phyloP scores from a whole-genome alignment of 2,797 vertebrate species.

The Schizopygopsis pylzovi region DNA sequence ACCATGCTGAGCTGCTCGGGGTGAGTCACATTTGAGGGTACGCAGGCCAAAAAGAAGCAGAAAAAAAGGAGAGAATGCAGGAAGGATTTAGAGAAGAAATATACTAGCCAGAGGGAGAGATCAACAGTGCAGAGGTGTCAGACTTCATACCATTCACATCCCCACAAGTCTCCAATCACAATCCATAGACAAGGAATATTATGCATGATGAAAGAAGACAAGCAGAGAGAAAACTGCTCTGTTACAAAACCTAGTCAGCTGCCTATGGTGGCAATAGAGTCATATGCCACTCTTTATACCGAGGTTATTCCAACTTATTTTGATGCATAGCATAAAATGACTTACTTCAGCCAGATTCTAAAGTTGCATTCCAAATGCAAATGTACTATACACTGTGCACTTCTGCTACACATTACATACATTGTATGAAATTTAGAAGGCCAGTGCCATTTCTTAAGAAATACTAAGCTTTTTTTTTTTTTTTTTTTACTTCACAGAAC shows the following conservation, averaged over 20 bases:
- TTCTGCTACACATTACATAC: not conserved
- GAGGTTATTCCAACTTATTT: not conserved
- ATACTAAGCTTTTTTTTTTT: not conserved
- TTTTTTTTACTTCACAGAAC: not conserved
- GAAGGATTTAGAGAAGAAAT: slow-evolving; percentile 64
- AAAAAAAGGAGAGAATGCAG: slow-evolving; percentile 59
- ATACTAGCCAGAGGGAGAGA: slow-evolving; percentile 53
- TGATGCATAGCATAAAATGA: not conserved
- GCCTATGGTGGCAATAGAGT: not conserved
- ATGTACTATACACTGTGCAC: not conserved
- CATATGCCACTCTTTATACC: not conserved
- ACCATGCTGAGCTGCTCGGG: slow-evolving; percentile 79
- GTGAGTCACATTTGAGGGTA: slow-evolving; percentile 65
- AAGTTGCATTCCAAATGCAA: not conserved
- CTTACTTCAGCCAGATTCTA: not conserved
- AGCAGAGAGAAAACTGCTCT: slow-evolving; percentile 12
- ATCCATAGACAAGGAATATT: slow-evolving; percentile 28
- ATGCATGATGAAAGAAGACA: slow-evolving; percentile 33
- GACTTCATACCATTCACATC: slow-evolving; percentile 42
- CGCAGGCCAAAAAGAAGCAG: slow-evolving; percentile 57
- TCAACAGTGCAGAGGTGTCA: slow-evolving; percentile 52
- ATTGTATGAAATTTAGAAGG: not conserved
- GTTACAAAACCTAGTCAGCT: slow-evolving; percentile 2
- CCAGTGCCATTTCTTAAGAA: not conserved
- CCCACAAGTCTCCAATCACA: slow-evolving; percentile 38